Evolutionary conservation across 2,888 invertebrate genomes (phyloP), one percentile per base, ranked within the genome.

Genomic region (Tolmerus cingulatus): DNA sequence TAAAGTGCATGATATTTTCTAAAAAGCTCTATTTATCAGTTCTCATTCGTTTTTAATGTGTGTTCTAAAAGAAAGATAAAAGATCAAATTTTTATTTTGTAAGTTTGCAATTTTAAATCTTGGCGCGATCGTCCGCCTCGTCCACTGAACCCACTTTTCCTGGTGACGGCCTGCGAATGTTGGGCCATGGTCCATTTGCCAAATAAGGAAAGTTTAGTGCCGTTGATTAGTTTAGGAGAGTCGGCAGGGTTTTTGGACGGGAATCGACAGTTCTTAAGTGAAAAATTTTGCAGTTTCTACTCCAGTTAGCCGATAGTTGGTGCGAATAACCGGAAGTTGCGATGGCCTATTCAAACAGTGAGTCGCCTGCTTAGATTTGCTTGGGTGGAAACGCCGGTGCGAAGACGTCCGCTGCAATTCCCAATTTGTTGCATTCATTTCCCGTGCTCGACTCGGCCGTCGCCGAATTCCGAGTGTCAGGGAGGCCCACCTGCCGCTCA

Each of bases 271-370:
- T 66, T 66, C 66, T 46, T 84, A 57, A 66, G 84, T 84, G 84
- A 84, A 84, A 81, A 84, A 74, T 66, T 40, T 14, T 19, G n/a
- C 16, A 19, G 23, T 66, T 14, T 84, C 40, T 34, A 19, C 74
- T 66, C 19, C 5, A 66, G 37, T 37, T 76, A 66, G 34, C n/a
- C 14, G 12, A 37, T 23, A 84, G 40, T 84, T 37, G 40, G 37
- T 40, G 23, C 66, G 23, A 84, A 9, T 27, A 1, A 2, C 9
- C n/a, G 19, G 40, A 14, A 84, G 30, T 2, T 81, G 30, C 84
- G 57, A 88, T 88, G 88, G 88, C 88, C 74, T 88, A 88, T 85
- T 87, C 88, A 27, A 88, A 88, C 57, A 88, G 88, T 88, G 85
- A 86, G 88, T 88, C 40, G 14, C 51, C n/a, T 86, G 66, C 30